Evolutionary conservation across 2,797 vertebrate genomes (phyloP), one percentile per base, ranked within the genome.

Genomic region (Sebastes miniatus): DNA sequence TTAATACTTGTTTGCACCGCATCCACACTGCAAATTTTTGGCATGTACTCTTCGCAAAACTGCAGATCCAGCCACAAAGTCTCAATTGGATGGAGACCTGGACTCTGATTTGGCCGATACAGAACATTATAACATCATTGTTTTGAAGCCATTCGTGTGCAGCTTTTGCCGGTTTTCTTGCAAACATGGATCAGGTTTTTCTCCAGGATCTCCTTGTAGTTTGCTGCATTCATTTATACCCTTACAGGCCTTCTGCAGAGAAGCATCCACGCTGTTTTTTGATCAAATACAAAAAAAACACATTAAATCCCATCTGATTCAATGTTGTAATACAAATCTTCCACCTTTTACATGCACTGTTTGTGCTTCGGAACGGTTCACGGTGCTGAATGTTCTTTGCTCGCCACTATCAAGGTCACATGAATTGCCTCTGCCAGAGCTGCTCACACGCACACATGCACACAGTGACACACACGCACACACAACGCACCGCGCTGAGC

Each of bases 391-490:
- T 88, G 75, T 75, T 79, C 61, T 87, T 71, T 83, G 75, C 76
- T 83, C 22, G 36, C 61, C 62, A 62, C 69, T 36, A 87, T 89
- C 90, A 93, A 93, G 92, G 92, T 93, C 92, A 90, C 78, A 82
- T 57, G 87, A 84, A 84, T 56, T 14, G 69, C 78, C 73, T 82
- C 74, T 57, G 73, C 73, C 43, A 69, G 52, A 73, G 58, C 27
- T 1, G 9, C 79, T 43, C 59, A 31, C 73, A 36, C 36, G 31
- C 31, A 13, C 25, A 56, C 56, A 56, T 25, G 43, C 72, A 69
- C 76, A 50, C 25, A 8, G 36, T 24, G 65, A 31, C 72, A 72
- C 24, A 69, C n/a, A 69, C n/a, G 54, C 57, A 66, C 39, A 58
- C 57, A 66, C 67, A 69, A 39, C 5, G 6, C 84, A 29, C 47